A percentile compares a stretch with the other conserved stretches of the same genome.
Conservation (phyloP, 2,797 vertebrate genomes). For the Enteromius fasciolatus region DNA sequence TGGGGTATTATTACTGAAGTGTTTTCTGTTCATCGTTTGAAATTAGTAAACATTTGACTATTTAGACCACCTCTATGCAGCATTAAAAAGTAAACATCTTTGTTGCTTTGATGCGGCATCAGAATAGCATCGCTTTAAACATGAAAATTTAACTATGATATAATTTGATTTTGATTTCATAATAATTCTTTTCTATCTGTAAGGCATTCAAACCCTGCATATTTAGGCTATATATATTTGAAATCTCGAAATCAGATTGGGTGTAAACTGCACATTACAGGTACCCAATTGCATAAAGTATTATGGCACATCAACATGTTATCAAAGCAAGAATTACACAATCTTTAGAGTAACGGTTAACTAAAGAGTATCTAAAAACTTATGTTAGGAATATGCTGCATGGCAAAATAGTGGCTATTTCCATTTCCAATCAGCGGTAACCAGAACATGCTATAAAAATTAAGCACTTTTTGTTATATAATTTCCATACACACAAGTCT, state of each 20-base stretch:
- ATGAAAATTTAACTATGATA: conserved; percentile 12
- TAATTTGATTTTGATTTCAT: not conserved
- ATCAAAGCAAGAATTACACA: conserved; percentile 42
- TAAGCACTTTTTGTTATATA: conserved; percentile 48
- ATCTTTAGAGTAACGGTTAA: conserved; percentile 33
- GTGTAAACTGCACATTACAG: conserved; percentile 52
- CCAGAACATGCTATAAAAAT: conserved; percentile 47
- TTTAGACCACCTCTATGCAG: not conserved
- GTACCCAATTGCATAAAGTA: conserved; percentile 41
- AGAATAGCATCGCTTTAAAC: not conserved
- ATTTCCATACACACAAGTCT: conserved; percentile 35
- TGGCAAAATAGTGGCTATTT: conserved; percentile 40
- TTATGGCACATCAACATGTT: conserved; percentile 51
- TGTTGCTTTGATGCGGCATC: not conserved
- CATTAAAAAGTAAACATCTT: conserved; percentile 14
- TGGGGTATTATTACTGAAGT: conserved; percentile 27
- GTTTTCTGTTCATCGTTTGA: not conserved
- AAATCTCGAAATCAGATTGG: conserved; percentile 35
- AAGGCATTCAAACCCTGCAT: conserved; percentile 53
- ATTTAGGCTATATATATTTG: conserved; percentile 23
- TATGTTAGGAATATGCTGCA: conserved; percentile 24
- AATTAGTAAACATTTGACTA: conserved; percentile 26
- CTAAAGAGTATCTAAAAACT: conserved; percentile 1
- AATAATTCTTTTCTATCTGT: not conserved
- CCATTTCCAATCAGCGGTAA: conserved; percentile 30